Conservation (phyloP, 2,888 invertebrate genomes). For the Lymantria dispar region DNA sequence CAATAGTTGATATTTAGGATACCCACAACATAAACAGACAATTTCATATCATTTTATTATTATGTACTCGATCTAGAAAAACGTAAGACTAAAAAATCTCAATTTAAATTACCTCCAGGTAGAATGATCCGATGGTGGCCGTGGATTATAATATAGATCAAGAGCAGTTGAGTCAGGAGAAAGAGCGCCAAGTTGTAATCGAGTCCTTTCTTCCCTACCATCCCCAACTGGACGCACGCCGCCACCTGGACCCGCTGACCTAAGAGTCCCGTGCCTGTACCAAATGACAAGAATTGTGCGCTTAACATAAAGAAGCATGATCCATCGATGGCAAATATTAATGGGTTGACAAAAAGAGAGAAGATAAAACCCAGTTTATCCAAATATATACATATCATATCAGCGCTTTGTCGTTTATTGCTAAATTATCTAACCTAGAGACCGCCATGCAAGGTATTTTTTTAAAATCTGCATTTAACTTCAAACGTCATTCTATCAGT, state of each 20-base stretch:
- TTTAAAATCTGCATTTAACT: too few species aligned
- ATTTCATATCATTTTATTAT: too few species aligned
- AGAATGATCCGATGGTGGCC: constrained; percentile 84
- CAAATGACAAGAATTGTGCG: constrained; percentile 6
- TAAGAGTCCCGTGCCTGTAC: constrained; percentile 70
- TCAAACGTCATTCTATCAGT: too few species aligned
- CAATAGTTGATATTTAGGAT: too few species aligned
- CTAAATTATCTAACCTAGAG: too few species aligned
- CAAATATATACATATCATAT: too few species aligned
- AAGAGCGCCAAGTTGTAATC: constrained; percentile 87
- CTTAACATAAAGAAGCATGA: not conserved
- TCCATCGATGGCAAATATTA: too few species aligned
- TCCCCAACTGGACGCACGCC: constrained; percentile 87
- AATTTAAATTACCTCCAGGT: constrained; percentile 72
- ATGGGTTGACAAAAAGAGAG: too few species aligned
- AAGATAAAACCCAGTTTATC: too few species aligned
- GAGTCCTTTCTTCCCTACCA: constrained; percentile 90
- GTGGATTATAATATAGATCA: constrained; percentile 91
- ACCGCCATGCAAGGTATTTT: too few species aligned
- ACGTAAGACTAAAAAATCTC: not conserved
- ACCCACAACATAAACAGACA: too few species aligned
- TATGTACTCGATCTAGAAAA: not conserved
- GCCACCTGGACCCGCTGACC: constrained; percentile 72
- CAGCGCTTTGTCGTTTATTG: too few species aligned
- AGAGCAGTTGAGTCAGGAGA: constrained; percentile 86